Percentiles rank a stretch among this genome's conserved stretches.
phyloP scores from a whole-genome alignment of 2,113 vertebrate genomes.

The Leiothrix lutea region DNA sequence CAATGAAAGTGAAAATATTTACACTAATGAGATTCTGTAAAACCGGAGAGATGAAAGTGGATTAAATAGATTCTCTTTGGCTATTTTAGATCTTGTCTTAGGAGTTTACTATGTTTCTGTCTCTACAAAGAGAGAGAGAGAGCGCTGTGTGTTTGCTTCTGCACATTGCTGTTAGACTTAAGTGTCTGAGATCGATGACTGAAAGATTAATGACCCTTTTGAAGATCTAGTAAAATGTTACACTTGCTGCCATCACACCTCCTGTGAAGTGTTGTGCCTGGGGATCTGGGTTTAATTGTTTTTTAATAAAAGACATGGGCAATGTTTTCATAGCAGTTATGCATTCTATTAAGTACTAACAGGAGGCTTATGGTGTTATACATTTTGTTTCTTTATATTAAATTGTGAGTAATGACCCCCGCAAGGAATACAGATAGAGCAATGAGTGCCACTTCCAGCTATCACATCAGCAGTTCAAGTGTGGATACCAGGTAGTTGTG shows the following conservation, averaged over 20 bases:
- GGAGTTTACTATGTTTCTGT: neutral
- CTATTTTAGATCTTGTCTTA: neutral
- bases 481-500: neutral
- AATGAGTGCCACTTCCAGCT: neutral
- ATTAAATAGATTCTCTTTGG: neutral
- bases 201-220: slow-evolving; percentile 20
- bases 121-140: neutral
- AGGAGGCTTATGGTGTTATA: neutral
- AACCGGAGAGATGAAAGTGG: neutral
- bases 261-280: neutral
- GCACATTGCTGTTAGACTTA: neutral
- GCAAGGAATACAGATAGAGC: neutral
- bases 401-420: neutral
- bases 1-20: slow-evolving; percentile 25
- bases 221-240: neutral
- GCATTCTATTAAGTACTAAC: neutral
- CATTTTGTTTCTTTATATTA: neutral
- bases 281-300: neutral
- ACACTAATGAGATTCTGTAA: neutral
- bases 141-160: neutral
- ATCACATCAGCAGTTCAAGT: neutral
- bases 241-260: neutral
- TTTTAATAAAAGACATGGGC: neutral
- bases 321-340: neutral
- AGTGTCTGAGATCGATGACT: neutral